phyloP scores from a whole-genome alignment of 2,888 invertebrate species.

The Leptura quadrifasciata region DNA sequence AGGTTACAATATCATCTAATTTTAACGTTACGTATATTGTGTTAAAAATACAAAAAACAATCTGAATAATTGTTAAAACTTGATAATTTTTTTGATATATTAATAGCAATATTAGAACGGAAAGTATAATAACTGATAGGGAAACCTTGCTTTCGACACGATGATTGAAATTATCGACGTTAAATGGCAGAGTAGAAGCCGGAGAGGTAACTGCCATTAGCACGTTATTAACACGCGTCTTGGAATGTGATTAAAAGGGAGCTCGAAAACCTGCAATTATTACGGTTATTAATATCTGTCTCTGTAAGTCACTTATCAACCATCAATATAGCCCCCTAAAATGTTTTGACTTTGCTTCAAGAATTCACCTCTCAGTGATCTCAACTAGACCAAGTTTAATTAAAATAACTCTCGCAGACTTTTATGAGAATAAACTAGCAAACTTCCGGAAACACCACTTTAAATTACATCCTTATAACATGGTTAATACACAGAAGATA shows the following conservation, averaged over 20 bases:
- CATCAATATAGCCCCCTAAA: constrained; percentile 40
- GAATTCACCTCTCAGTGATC: constrained; percentile 8
- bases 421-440: constrained; percentile 29
- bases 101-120: background rate
- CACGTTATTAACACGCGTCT: constrained; percentile 46
- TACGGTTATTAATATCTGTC: constrained; percentile 50
- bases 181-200: constrained; percentile 38
- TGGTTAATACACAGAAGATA: constrained; percentile 19
- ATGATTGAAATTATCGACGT: constrained; percentile 43
- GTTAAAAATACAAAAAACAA: background rate
- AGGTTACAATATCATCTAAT: too few species aligned
- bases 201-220: constrained; percentile 39
- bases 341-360: constrained; percentile 19
- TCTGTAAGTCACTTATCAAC: constrained; percentile 45
- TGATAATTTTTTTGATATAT: background rate
- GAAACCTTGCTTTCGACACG: background rate
- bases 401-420: constrained; percentile 39
- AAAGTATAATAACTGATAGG: constrained; percentile 22
- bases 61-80: background rate
- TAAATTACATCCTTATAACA: constrained; percentile 26
- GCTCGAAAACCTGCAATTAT: constrained; percentile 45
- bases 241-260: constrained; percentile 51
- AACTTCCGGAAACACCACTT: constrained; percentile 21
- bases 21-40: too few species aligned
- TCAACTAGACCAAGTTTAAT: constrained; percentile 32